Evolutionary conservation across 2,113 vertebrate species (phyloP), one percentile per base, ranked within the genome.

Genomic region (Acanthisitta chloris): DNA sequence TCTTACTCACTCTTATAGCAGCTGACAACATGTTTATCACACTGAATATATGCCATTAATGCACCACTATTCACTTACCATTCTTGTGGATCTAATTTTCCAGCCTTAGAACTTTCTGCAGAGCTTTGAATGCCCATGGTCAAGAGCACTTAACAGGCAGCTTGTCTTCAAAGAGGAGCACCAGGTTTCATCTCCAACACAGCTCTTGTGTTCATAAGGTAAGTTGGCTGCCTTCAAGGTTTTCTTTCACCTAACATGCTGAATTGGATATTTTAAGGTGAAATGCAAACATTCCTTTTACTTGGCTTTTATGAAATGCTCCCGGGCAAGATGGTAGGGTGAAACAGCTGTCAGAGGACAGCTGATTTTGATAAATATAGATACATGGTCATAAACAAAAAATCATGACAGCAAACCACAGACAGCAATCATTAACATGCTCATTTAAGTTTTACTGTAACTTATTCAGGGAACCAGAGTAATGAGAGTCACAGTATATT

Each of bases 391-490:
- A 70, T 92, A 86, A 70, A 79, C 10, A 17, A 77, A 51, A 81
- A 38, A 19, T 12, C 45, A 69, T 4, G 17, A 40, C 29, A 61
- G 25, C 31, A 91, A 64, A 58, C 46, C 36, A 45, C 34, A 40
- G 74, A 69, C n/a, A 88, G 18, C 26, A 51, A 15, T 74, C 59
- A 21, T 91, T 81, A 78, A 31, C 6, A 54, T 31, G 73, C 62
- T 57, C 31, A 78, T 91, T 95, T 95, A 92, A 73, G 25, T 96
- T 93, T 94, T 78, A 95, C 17, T 81, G 48, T 76, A 61, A 84
- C 36, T 86, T 92, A 59, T 77, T 86, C 78, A 78, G 48, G 38
- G 55, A 95, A 51, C 17, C 31, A 74, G 43, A 78, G 17, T 66
- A 88, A 77, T 33, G 69, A 90, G 17, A 59, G 29, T 7, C 38